These are phyloP conservation scores for Cephus runcator DNA, from an alignment of 2,888 invertebrate species.

Conservation along the genomic window DNA sequence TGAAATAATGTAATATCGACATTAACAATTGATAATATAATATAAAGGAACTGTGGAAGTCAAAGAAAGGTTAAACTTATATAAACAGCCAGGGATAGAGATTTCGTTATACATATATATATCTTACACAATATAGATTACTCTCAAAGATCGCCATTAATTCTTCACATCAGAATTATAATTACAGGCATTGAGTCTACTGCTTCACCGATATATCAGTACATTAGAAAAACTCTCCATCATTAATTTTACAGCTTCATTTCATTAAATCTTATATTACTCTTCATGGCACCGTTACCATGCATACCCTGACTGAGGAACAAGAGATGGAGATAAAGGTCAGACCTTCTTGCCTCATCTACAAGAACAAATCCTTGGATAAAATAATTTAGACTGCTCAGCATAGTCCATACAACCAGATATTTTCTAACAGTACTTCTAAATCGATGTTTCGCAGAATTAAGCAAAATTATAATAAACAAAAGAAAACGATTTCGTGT, in stretches of 20 bases:
- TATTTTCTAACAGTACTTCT: background rate
- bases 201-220: background rate
- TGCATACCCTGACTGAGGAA: background rate
- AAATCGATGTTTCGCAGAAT: background rate
- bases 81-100: constrained; percentile 11
- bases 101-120: constrained; percentile 5
- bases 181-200: background rate
- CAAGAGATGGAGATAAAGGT: background rate
- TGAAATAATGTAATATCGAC: constrained; percentile 12
- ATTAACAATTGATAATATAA: constrained; percentile 22
- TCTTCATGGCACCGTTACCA: background rate
- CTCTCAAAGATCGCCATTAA: background rate
- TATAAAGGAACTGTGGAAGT: constrained; percentile 31
- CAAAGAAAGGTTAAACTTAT: constrained; percentile 21
- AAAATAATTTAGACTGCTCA: background rate
- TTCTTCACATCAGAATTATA: background rate
- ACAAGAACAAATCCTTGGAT: background rate
- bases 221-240: background rate
- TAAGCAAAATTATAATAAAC: background rate
- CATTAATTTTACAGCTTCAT: too few species aligned
- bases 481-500: constrained; percentile 10
- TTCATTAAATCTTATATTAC: background rate
- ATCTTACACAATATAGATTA: constrained; percentile 1
- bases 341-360: background rate
- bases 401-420: background rate